Percentiles rank a stretch among this genome's conserved stretches.
Evolutionary conservation across 2,797 vertebrate genomes (phyloP).

Genomic region (Labroides dimidiatus): DNA sequence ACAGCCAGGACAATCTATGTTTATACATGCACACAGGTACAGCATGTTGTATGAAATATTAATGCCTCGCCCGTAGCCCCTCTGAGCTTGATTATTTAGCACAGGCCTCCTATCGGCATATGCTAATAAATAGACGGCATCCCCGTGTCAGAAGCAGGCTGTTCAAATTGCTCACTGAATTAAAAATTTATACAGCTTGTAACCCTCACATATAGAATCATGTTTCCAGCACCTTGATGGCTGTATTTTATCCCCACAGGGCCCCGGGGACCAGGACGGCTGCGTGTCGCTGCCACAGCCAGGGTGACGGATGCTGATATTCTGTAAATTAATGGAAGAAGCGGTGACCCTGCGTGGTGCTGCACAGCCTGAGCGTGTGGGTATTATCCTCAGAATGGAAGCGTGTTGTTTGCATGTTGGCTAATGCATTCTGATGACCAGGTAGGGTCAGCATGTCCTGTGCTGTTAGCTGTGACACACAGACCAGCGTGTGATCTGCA

Average conservation of each 20-base stretch:
- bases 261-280: slow-evolving; percentile 23
- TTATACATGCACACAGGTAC: slow-evolving; percentile 72
- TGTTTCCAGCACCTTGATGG: slow-evolving; percentile 56
- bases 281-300: slow-evolving; percentile 6
- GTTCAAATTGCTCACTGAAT: slow-evolving; percentile 73
- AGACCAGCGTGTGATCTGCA: too few relatives aligned
- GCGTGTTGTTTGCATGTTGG: neutral
- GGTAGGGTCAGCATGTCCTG: neutral
- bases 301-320: slow-evolving; percentile 17
- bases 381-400: neutral
- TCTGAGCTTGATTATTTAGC: slow-evolving; percentile 79
- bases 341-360: slow-evolving; percentile 7
- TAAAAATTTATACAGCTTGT: slow-evolving; percentile 79
- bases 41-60: slow-evolving; percentile 75
- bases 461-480: neutral
- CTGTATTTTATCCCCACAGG: slow-evolving; percentile 46
- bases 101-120: slow-evolving; percentile 70
- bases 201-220: slow-evolving; percentile 68
- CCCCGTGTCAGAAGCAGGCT: slow-evolving; percentile 36
- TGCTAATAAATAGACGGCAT: slow-evolving; percentile 77
- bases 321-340: slow-evolving; percentile 22
- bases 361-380: neutral
- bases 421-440: slow-evolving; percentile 1
- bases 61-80: slow-evolving; percentile 64
- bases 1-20: slow-evolving; percentile 65